A percentile compares a stretch with the other conserved stretches of the same genome.
phyloP scores from a whole-genome alignment of 2,888 invertebrate species.

The Eugnorisma glareosa region DNA sequence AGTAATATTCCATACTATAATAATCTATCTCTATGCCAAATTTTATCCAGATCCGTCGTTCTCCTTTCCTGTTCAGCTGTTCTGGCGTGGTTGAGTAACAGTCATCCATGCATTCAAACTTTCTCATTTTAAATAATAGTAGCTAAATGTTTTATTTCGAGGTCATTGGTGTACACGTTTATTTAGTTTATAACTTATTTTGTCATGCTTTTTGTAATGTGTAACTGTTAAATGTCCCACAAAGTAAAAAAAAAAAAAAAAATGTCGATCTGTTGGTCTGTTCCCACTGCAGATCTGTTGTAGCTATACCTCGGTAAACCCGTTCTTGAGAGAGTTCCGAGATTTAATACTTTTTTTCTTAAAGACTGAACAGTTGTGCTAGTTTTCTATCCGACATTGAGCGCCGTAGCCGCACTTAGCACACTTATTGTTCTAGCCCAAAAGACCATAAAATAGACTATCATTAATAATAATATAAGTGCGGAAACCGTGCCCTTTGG shows the following conservation, averaged over 20 bases:
- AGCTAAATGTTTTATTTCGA: too few relatives aligned
- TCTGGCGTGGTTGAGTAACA: neutral
- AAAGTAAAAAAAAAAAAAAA: too few relatives aligned
- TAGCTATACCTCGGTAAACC: neutral
- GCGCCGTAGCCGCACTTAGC: neutral
- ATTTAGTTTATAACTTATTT: too few relatives aligned
- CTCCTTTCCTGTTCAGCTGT: too few relatives aligned
- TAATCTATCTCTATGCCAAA: too few relatives aligned
- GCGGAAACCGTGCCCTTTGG: constrained; percentile 57
- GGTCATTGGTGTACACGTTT: too few relatives aligned
- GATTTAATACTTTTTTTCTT: neutral
- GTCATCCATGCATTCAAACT: neutral
- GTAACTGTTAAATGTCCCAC: too few relatives aligned
- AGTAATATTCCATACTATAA: too few relatives aligned
- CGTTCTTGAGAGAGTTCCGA: neutral
- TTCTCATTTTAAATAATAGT: neutral
- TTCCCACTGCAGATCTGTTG: too few relatives aligned
- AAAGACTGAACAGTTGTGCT: neutral
- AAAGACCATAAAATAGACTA: constrained; percentile 21
- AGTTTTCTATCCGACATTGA: neutral
- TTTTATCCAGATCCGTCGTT: too few relatives aligned
- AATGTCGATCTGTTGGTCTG: too few relatives aligned
- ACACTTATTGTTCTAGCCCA: constrained; percentile 22
- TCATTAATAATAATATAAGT: constrained; percentile 58
- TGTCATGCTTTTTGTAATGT: too few relatives aligned